Percentiles rank a stretch among this genome's conserved stretches.
phyloP scores from a whole-genome alignment of 2,797 vertebrate genomes.

The Trachurus trachurus region DNA sequence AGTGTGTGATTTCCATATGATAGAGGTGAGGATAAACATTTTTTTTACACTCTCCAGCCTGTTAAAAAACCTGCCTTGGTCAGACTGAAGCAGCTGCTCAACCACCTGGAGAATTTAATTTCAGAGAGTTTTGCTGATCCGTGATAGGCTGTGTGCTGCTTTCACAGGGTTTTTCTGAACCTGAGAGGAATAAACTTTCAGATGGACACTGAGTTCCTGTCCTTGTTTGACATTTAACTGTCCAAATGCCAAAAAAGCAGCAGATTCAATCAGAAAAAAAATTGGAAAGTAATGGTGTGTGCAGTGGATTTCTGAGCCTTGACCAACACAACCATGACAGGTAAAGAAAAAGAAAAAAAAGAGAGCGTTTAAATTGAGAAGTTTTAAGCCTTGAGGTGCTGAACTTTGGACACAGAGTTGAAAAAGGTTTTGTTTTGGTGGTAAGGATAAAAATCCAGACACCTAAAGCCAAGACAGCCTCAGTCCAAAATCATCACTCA shows the following conservation, averaged over 20 bases:
- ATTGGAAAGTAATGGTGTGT: not conserved
- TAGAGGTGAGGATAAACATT: not conserved
- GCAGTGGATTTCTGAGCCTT: not conserved
- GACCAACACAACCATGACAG: no score
- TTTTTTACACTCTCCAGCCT: not conserved
- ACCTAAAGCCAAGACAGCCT: no score
- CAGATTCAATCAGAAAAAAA: not conserved
- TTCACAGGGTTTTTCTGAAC: not conserved
- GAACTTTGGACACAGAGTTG: not conserved
- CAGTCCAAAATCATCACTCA: no score
- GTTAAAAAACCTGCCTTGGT: not conserved
- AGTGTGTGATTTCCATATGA: not conserved
- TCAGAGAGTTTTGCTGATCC: not conserved
- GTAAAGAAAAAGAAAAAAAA: no score
- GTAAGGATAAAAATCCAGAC: no score
- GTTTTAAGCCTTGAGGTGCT: not conserved
- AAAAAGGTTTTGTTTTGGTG: not conserved
- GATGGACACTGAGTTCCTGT: not conserved
- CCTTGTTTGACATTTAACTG: not conserved
- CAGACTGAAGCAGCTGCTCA: not conserved
- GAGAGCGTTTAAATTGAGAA: not conserved
- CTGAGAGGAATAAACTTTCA: not conserved
- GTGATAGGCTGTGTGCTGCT: not conserved
- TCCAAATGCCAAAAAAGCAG: not conserved
- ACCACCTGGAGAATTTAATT: constrained; percentile 19